phyloP scores from a whole-genome alignment of 92 coral and sea anemone species.

The Virgularia gustaviana region DNA sequence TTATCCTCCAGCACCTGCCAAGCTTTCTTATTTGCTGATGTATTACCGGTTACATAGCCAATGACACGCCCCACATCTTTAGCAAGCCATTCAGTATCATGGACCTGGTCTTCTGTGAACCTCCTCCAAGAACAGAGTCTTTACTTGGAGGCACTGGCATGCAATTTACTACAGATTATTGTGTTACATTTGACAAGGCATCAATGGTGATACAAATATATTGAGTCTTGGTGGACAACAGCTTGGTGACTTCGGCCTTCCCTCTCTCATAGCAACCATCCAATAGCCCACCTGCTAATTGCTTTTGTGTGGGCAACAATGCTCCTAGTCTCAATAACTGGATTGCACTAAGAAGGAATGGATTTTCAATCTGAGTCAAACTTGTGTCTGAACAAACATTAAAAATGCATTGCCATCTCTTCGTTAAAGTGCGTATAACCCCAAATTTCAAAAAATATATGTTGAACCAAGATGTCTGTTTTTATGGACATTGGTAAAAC shows the following conservation, averaged over 20 bases:
- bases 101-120: not conserved
- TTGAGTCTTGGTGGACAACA: not conserved
- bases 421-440: slow-evolving; percentile 8
- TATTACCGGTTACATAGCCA: slow-evolving; percentile 4
- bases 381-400: slow-evolving; percentile 10
- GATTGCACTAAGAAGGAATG: not conserved
- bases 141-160: not conserved
- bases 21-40: slow-evolving; percentile 12
- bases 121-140: slow-evolving; percentile 1
- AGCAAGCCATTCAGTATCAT: slow-evolving; percentile 13
- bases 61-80: not conserved
- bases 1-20: not conserved
- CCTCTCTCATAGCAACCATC: slow-evolving; percentile 6
- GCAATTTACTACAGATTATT: not conserved
- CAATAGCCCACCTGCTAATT: not conserved
- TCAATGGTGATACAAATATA: not conserved
- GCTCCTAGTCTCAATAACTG: not conserved
- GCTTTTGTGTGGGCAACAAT: not conserved
- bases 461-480: too few species aligned
- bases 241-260: slow-evolving; percentile 7
- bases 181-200: not conserved
- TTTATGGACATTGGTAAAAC: too few species aligned
- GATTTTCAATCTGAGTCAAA: not conserved
- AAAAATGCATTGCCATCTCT: slow-evolving; percentile 6
- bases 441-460: too few species aligned